Evolutionary conservation across 2,888 invertebrate genomes (phyloP), one percentile per base, ranked within the genome.

Genomic region (Ctenicera cuprea): DNA sequence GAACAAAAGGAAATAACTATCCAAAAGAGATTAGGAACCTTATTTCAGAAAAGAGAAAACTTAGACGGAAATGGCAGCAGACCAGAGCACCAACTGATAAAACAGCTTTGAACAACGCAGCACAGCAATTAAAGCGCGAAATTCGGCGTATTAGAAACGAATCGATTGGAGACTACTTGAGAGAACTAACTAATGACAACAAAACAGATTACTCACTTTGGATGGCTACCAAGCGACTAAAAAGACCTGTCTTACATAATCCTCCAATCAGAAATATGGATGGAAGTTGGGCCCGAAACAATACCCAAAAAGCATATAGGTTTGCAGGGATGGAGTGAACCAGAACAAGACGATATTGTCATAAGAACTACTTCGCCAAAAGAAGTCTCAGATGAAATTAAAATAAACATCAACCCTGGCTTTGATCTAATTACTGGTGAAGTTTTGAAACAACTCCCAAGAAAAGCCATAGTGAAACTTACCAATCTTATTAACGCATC

Each of bases 301-400:
- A 52, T 7, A 33, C 16, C 30, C 52, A 66, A 52, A 62, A 70
- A 62, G 62, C 62, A 3, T n/a, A 48, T 38, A 62, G 62, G 50
- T 70, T 48, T 70, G 62, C 62, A 48, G 43, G 64, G 48, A 1
- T 50, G 50, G 48, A 45, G 14, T 26, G 45, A 64, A 64, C 30
- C 50, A 48, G 37, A 30, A 57, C 59, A 59, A 41, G 59, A 68
- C 43, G 61, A 63, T 12, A 12, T 22, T 20, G 37, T 38, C 41
- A 70, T 62, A 7, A 63, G 52, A 62, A 12, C 26, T n/a, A 62
- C 38, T 63, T 37, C 50, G 12, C 70, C 70, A 43, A 66, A 50
- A 57, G 65, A 70, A 70, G 52, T 70, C 7, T 26, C 16, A 4
- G 37, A 52, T 26, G 52, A 62, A 63, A 70, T 70, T 63, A 63